These are phyloP conservation scores for Sminthopsis crassicaudata DNA, from an alignment of 2,113 vertebrate species.

Conservation along the genomic window DNA sequence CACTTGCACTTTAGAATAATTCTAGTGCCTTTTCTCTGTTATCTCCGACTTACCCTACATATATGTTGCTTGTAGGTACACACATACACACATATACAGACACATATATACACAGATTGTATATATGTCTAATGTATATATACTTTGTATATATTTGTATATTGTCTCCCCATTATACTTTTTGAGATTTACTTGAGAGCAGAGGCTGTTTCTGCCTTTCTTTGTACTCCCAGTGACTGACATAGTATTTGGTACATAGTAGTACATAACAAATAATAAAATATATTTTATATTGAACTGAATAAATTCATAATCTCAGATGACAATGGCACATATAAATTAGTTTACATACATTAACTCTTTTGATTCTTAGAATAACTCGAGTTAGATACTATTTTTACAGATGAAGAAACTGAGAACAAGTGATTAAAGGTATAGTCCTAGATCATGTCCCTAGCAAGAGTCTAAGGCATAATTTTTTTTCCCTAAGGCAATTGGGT, in stretches of 20 bases:
- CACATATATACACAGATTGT: no score
- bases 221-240: neutral
- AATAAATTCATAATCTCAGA: neutral
- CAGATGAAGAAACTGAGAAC: neutral
- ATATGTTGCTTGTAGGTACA: neutral
- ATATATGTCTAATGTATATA: neutral
- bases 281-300: neutral
- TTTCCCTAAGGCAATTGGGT: no score
- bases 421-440: neutral
- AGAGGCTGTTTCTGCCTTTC: neutral
- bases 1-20: neutral
- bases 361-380: neutral
- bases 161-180: neutral
- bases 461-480: neutral
- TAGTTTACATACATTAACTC: neutral
- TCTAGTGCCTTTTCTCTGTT: neutral
- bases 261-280: neutral
- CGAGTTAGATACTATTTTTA: neutral
- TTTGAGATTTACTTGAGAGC: neutral
- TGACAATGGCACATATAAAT: neutral
- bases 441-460: neutral
- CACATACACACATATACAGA: no score
- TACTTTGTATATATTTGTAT: neutral
- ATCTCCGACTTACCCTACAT: neutral
- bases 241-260: neutral